A percentile compares a stretch with the other conserved stretches of the same genome.
Conservation (phyloP, 2,797 vertebrate genomes). For the Amphiprion clarkii region DNA sequence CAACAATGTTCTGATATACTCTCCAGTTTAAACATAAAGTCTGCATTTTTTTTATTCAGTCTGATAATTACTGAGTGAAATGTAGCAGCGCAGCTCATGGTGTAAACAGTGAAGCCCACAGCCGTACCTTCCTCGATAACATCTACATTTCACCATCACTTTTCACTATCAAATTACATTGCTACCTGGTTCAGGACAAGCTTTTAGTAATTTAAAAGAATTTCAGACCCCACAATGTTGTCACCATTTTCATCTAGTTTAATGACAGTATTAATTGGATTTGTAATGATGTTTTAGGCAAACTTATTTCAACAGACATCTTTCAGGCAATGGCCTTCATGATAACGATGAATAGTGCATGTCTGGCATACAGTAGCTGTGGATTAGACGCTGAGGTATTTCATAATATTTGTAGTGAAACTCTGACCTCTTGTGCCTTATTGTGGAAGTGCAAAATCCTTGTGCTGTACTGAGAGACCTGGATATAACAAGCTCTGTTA, state of each 20-base stretch:
- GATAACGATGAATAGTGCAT: slow-evolving; percentile 69
- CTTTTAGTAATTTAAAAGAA: slow-evolving; percentile 69
- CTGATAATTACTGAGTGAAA: slow-evolving; percentile 14
- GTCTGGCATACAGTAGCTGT: slow-evolving; percentile 55
- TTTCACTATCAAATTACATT: slow-evolving; percentile 35
- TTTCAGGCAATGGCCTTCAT: slow-evolving; percentile 64
- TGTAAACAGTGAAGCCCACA: slow-evolving; percentile 21
- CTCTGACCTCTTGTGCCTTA: slow-evolving; percentile 85
- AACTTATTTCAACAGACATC: slow-evolving; percentile 81
- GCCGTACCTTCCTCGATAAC: slow-evolving; percentile 15
- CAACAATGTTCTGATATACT: slow-evolving; percentile 6
- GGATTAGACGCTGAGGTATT: slow-evolving; percentile 10
- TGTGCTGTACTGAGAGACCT: slow-evolving; percentile 15
- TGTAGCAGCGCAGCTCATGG: slow-evolving; percentile 1
- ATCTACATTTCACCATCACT: slow-evolving; percentile 50
- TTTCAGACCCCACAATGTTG: slow-evolving; percentile 72
- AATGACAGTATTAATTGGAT: slow-evolving; percentile 83
- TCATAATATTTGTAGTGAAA: slow-evolving; percentile 77
- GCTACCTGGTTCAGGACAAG: slow-evolving; percentile 52
- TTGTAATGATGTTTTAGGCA: slow-evolving; percentile 83
- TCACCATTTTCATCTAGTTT: slow-evolving; percentile 73
- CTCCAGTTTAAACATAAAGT: slow-evolving; percentile 5
- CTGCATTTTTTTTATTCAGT: background rate
- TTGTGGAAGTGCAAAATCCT: slow-evolving; percentile 71
- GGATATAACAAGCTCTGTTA: slow-evolving; percentile 40